Evolutionary conservation across 2,888 invertebrate genomes (phyloP), one percentile per base, ranked within the genome.

Genomic region (Tethea ocularis): DNA sequence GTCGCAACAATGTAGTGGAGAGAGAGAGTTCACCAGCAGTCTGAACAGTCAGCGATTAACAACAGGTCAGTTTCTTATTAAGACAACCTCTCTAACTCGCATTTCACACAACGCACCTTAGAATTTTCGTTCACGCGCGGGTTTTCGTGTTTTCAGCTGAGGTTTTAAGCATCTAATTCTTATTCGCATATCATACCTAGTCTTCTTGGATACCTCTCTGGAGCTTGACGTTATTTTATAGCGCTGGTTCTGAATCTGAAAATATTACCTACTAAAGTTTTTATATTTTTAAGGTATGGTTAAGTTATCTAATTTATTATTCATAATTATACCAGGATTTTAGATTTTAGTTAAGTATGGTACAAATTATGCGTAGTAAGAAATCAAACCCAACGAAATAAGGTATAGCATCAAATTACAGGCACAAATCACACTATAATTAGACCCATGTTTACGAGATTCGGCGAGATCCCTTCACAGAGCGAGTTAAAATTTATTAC

Each of bases 401-500:
- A 3, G 20, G 46, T 41, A 17, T 15, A 6, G 17, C 20, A 20
- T 20, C 17, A 20, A 29, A n/a, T 17, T 46, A 46, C 46, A 46
- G 20, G 17, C 8, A 46, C 46, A 20, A 29, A 53, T 26, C n/a
- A 29, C 29, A 53, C 29, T 3, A 29, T 53, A n/a, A 26, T 53
- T 53, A 53, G 38, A n/a, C 38, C 17, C 6, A 13, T 23, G 24
- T 24, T 15, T 23, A 26, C 23, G n/a, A 7, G 54, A 54, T 33
- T n/a, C 29, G 7, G n/a, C 20, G 29, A 33, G 29, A 52, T 15
- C 53, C 53, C 20, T 38, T 38, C 38, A 38, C 46, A 20, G 46
- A 46, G 20, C 22, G 22, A 46, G 46, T 20, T 54, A 24, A 33
- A 36, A 54, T 54, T 54, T 33, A 54, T 36, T 33, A 54, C 54